Percentiles rank a stretch among this genome's conserved stretches.
Conservation (phyloP, 35 echinoderm and acorn worm genomes). For the Ophiothrix spiculata region DNA sequence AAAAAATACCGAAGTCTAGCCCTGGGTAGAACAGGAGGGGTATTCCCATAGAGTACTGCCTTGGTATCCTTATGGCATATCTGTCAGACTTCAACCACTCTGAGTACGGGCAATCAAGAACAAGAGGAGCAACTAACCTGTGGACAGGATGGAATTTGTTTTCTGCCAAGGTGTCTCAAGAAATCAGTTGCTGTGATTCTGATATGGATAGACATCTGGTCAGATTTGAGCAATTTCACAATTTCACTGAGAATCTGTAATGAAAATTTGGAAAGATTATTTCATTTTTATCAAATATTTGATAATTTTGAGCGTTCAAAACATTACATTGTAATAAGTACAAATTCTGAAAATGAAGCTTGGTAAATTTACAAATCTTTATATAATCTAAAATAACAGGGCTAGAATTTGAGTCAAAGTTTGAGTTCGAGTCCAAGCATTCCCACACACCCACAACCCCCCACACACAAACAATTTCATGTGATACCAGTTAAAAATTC, state of each 20-base stretch:
- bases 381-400: too few species aligned
- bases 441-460: too few species aligned
- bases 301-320: neutral
- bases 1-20: neutral
- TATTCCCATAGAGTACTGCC: too few species aligned
- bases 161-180: constrained; percentile 4
- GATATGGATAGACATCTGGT: constrained; percentile 6
- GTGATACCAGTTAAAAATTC: too few species aligned
- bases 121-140: constrained; percentile 18
- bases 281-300: neutral
- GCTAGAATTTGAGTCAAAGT: too few species aligned
- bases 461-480: too few species aligned
- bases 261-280: neutral
- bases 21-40: neutral
- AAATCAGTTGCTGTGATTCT: neutral
- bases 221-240: neutral
- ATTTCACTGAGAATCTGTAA: neutral
- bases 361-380: neutral
- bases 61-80: neutral
- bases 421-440: too few species aligned
- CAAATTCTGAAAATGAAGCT: neutral
- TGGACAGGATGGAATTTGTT: neutral
- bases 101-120: too few species aligned
- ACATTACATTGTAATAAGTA: neutral
- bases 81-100: too few species aligned